These are phyloP conservation scores for Hydrotaea diabolus DNA, from an alignment of 2,888 invertebrate species.

Conservation along the genomic window DNA sequence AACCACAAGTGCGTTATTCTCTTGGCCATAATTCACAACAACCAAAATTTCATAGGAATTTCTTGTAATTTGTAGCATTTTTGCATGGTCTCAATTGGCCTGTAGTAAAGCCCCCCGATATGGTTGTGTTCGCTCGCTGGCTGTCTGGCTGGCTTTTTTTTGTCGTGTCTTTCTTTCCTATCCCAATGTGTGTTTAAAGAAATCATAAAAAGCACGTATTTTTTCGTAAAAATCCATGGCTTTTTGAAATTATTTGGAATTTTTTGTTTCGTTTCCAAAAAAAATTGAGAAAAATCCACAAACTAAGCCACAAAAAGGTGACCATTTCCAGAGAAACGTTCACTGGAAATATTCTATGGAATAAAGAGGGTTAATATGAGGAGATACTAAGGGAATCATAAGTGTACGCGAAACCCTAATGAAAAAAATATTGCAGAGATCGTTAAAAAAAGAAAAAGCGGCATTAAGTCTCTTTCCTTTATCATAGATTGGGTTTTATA, in stretches of 20 bases:
- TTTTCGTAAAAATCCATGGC: constrained; percentile 32
- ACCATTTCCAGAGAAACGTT: neutral
- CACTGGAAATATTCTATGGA: neutral
- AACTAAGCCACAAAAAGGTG: constrained; percentile 5
- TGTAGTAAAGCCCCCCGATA: neutral
- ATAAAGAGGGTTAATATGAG: neutral
- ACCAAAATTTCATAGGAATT: constrained; percentile 63
- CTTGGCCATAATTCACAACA: constrained; percentile 67
- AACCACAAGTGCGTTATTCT: constrained; percentile 58
- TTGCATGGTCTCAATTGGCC: constrained; percentile 14
- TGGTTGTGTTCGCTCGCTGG: neutral
- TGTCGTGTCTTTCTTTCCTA: constrained; percentile 20
- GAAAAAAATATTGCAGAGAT: too few relatives aligned
- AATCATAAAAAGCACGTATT: constrained; percentile 40
- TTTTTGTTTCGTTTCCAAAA: neutral
- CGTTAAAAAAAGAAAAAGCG: too few relatives aligned
- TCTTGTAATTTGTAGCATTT: constrained; percentile 32
- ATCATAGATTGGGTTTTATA: too few relatives aligned
- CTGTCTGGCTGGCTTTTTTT: constrained; percentile 8
- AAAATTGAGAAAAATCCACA: neutral
- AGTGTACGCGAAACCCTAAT: too few relatives aligned
- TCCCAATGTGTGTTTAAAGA: neutral
- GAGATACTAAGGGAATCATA: too few relatives aligned
- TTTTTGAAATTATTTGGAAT: constrained; percentile 25
- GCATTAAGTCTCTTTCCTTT: too few relatives aligned